Evolutionary conservation across 2,113 vertebrate genomes (phyloP), one percentile per base, ranked within the genome.

Genomic region (Myanophis thanlyinensis): DNA sequence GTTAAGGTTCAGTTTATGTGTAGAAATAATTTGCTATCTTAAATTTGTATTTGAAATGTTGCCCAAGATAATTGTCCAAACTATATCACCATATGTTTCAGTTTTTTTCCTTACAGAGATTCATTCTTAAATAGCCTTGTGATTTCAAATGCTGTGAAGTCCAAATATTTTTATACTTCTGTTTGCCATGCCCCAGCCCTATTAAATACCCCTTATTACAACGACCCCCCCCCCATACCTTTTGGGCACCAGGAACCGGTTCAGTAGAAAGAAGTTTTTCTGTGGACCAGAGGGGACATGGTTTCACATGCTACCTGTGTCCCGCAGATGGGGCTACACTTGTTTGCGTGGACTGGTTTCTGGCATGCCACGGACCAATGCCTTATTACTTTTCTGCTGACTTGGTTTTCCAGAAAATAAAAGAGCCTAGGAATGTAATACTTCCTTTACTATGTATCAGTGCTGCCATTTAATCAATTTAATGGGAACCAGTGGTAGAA

Each of bases 361-460:
- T 59, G 56, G 56, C 25, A 59, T 27, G 25, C 54, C 23, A 51
- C 3, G 8, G 23, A 56, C 52, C 2, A 23, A 23, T 56, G 54
- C 54, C 54, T 9, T 56, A 56, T 56, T 56, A 56, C 51, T 51
- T 18, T 25, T 27, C 52, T 91, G 92, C 93, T 94, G 1, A 4
- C 89, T 93, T 88, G 12, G 8, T 88, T 35, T 53, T 0, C 53
- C 0, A 0, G 87, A 35, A 18, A 0, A 51, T 22, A 93, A 91
- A 12, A 3, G 46, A 46, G 0, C 0, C 2, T 62, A 53, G 35
- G 20, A 80, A 9, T 10, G 0, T 46, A 48, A n/a, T 90, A 90
- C 48, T 40, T 35, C 53, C n/a, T 23, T 89, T 59, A 93, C 94
- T 88, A 35, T 94, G 93, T 91, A 91, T 95, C 22, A 44, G 18